Percentiles rank a stretch among this genome's conserved stretches.
These are phyloP conservation scores for Lophius piscatorius DNA, from an alignment of 2,113 vertebrate genomes.

Conservation along the genomic window DNA sequence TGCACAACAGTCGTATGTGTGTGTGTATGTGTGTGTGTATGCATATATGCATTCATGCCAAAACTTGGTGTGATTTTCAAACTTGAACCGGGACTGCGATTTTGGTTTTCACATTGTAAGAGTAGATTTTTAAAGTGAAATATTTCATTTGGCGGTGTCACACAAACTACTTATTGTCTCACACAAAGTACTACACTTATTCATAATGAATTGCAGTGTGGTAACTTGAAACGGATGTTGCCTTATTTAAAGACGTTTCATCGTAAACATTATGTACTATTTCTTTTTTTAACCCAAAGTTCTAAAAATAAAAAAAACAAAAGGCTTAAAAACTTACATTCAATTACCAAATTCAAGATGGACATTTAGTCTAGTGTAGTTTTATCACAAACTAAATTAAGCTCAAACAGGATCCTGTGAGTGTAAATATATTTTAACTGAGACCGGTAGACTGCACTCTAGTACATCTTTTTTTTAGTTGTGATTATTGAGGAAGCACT, in stretches of 20 bases:
- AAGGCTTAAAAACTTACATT: slow-evolving; percentile 25
- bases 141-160: slow-evolving; percentile 49
- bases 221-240: slow-evolving; percentile 56
- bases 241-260: slow-evolving; percentile 71
- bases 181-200: no score
- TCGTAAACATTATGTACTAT: slow-evolving; percentile 42
- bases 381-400: background rate
- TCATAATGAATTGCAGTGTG: slow-evolving; percentile 72
- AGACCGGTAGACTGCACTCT: slow-evolving; percentile 4
- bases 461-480: background rate
- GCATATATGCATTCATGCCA: slow-evolving; percentile 56
- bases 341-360: slow-evolving; percentile 17
- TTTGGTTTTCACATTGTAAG: slow-evolving; percentile 66
- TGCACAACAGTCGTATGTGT: slow-evolving; percentile 52
- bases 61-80: slow-evolving; percentile 40
- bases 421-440: slow-evolving; percentile 20
- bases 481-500: no score
- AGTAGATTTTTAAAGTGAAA: slow-evolving; percentile 45
- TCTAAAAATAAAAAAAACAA: slow-evolving; percentile 14
- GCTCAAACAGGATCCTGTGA: slow-evolving; percentile 8
- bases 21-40: slow-evolving; percentile 49
- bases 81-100: slow-evolving; percentile 59
- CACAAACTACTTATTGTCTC: no score
- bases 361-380: background rate
- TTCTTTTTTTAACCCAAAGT: slow-evolving; percentile 62